Percentiles rank a stretch among this genome's conserved stretches.
Conservation (phyloP, 1,140 invertebrate genomes). For the Ceratoteleas bidentatus region DNA sequence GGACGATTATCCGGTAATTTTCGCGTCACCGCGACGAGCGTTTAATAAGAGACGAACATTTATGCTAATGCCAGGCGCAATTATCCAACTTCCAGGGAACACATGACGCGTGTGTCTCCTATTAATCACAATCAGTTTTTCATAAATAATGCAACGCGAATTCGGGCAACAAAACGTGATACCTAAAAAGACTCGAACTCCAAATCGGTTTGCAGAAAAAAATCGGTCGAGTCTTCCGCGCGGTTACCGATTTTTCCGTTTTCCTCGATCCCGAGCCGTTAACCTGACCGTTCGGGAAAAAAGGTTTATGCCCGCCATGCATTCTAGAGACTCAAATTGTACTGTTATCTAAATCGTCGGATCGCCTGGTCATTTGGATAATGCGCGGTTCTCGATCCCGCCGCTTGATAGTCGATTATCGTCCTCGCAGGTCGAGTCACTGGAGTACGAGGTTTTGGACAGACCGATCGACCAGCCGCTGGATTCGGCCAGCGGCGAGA, state of each 20-base stretch:
- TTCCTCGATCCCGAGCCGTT: no score
- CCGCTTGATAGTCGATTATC: no score
- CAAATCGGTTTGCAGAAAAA: no score
- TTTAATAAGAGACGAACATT: slow-evolving; percentile 1
- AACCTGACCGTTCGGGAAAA: no score
- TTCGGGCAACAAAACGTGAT: neutral
- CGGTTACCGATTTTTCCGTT: no score
- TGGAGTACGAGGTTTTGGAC: slow-evolving; percentile 75
- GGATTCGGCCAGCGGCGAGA: neutral
- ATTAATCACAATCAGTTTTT: slow-evolving; percentile 6
- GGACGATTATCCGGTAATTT: slow-evolving; percentile 85
- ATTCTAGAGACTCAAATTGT: no score
- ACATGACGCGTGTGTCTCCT: slow-evolving; percentile 1
- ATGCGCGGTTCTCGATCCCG: no score
- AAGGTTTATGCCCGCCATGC: no score
- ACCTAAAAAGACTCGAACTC: no score
- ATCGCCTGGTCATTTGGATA: no score
- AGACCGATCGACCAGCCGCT: slow-evolving; percentile 4
- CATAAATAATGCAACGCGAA: slow-evolving; percentile 3
- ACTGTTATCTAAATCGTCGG: no score
- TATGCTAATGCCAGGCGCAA: slow-evolving; percentile 15
- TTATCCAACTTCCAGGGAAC: slow-evolving; percentile 5
- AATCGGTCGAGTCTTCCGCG: no score
- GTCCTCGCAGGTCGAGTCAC: slow-evolving; percentile 60
- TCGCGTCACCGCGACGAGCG: neutral